Evolutionary conservation across 2,888 invertebrate genomes (phyloP).

Genomic region (Carterocephalus palaemon): DNA sequence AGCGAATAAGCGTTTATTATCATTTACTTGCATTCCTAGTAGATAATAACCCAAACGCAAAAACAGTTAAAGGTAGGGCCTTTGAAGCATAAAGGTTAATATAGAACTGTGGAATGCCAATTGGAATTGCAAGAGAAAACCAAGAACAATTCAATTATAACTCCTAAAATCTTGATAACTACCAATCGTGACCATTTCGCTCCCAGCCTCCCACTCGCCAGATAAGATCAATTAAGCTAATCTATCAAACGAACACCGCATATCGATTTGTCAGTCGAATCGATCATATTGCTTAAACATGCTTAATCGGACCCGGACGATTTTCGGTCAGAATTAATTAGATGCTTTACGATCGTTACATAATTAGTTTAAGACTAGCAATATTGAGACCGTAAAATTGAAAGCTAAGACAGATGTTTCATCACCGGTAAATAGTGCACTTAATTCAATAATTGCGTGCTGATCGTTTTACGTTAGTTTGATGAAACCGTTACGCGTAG

Average conservation of each 20-base stretch:
- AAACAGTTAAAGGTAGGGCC: no score
- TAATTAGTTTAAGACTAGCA: background rate
- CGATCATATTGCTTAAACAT: slow-evolving; percentile 23
- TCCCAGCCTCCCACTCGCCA: slow-evolving; percentile 1
- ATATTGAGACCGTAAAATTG: background rate
- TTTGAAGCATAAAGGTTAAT: background rate
- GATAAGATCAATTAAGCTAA: slow-evolving; percentile 23
- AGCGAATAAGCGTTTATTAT: no score
- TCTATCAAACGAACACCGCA: slow-evolving; percentile 21
- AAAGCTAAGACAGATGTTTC: slow-evolving; percentile 2
- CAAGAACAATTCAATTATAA: slow-evolving; percentile 18
- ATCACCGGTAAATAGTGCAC: background rate
- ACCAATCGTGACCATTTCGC: slow-evolving; percentile 19
- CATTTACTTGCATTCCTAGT: no score
- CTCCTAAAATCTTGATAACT: slow-evolving; percentile 18
- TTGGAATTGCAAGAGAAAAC: slow-evolving; percentile 15
- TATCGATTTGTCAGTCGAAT: slow-evolving; percentile 12
- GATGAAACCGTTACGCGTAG: no score
- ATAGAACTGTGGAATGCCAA: slow-evolving; percentile 9
- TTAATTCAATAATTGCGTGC: background rate
- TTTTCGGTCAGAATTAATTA: slow-evolving; percentile 17
- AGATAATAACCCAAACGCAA: no score
- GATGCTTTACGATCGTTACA: slow-evolving; percentile 1
- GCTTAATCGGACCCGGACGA: slow-evolving; percentile 16
- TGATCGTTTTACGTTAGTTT: background rate